These are phyloP conservation scores for Poeciliopsis occidentalis DNA, from an alignment of 2,113 vertebrate species.

Conservation along the genomic window DNA sequence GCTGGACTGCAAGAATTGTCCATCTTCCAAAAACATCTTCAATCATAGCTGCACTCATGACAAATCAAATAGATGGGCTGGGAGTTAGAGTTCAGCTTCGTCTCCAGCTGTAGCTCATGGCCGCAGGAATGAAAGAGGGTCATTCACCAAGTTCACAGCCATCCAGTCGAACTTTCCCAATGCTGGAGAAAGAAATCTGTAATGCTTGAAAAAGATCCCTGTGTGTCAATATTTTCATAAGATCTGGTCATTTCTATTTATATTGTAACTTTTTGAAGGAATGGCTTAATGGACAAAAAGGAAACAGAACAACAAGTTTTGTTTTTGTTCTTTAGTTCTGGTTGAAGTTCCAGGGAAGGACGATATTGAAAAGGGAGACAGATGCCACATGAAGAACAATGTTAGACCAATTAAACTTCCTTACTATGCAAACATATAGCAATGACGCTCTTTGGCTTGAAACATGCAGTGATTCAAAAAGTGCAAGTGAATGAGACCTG, in stretches of 20 bases:
- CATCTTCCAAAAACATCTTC: conserved; percentile 36
- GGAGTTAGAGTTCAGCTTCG: conserved; percentile 4
- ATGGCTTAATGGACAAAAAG: background rate
- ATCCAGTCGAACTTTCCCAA: conserved; percentile 19
- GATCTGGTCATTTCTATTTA: conserved; percentile 21
- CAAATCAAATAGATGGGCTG: background rate
- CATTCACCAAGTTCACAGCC: conserved; percentile 36
- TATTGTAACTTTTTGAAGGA: conserved; percentile 10
- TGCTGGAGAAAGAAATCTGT: background rate
- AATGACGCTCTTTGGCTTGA: background rate
- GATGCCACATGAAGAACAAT: background rate
- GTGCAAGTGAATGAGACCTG: background rate
- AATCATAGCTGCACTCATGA: conserved; percentile 14
- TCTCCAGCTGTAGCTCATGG: background rate
- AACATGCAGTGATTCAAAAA: background rate
- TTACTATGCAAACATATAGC: background rate
- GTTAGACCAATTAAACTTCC: background rate
- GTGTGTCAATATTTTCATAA: conserved; percentile 39
- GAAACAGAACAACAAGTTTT: fast-evolving
- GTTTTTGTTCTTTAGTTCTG: background rate
- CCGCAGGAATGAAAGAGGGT: conserved; percentile 27
- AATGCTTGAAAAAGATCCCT: conserved; percentile 6
- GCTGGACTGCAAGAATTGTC: conserved; percentile 23
- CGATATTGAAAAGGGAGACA: background rate
- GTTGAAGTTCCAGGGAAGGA: background rate